Base-by-base conservation (phyloP, 2,797 vertebrate genomes). In the Sebastes vulpes region DNA sequence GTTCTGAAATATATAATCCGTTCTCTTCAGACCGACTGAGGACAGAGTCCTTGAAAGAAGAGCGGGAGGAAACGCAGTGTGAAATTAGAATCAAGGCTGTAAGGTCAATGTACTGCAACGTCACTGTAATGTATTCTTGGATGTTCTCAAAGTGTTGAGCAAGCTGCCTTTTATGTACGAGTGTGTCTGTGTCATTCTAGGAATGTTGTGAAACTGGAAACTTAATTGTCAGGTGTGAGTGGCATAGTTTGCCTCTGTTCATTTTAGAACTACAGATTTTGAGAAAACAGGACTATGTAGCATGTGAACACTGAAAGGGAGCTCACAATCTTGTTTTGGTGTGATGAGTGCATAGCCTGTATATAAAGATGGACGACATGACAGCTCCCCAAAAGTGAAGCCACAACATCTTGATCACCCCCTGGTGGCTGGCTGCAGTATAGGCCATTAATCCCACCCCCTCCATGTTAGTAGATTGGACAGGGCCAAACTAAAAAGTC, bases 51-150 rank as follows among this genome's bases (percentile, higher is more conserved):
- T 68, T 79, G 81, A 35, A 70, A 61, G 18, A 70, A 2, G 14
- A 72, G 25, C 59, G 28, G 59, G 69, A 70, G 20, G 61, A 71
- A 64, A 50, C 26, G 0, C 23, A 6, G 64, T 0, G 14, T 84
- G 71, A 75, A 72, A 78, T 60, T 12, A 29, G 54, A 75, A 75
- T 56, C 25, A 3, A 31, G 75, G 60, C 65, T 31, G 53, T 84
- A 76, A 76, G 66, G 56, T 69, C 57, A 64, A 18, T 50, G 77
- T 50, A 57, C 77, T 74, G 16, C 6, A 18, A 12, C 5, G 1
- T 42, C 28, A 23, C 58, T 67, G 32, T 38, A 58, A 72, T 67
- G 46, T 58, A 23, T 54, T 61, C 48, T 8, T 1, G 28, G 50
- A 52, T 63, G 60, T 57, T 32, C 18, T 60, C 1, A 1, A 7